These are phyloP conservation scores for Styela plicata DNA, from an alignment of 23 tunicate species.

Conservation along the genomic window DNA sequence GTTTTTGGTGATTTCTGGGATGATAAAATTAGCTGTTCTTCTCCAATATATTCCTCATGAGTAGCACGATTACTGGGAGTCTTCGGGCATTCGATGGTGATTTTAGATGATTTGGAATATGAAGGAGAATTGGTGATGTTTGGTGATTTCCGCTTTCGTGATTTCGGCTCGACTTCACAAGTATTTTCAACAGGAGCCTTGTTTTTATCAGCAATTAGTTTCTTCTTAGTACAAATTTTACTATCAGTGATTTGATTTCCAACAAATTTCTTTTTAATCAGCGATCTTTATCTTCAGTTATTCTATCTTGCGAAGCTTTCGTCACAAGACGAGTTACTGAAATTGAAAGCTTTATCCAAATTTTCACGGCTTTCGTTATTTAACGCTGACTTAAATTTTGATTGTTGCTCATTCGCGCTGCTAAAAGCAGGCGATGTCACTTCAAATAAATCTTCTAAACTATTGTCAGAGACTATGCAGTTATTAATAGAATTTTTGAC, in stretches of 20 bases:
- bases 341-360: neutral
- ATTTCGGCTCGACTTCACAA: too few species aligned
- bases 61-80: neutral
- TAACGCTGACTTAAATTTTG: neutral
- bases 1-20: neutral
- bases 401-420: neutral
- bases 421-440: neutral
- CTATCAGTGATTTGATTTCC: neutral
- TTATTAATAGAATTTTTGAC: neutral
- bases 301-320: too few species aligned
- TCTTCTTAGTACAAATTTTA: too few species aligned
- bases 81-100: neutral
- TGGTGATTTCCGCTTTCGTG: neutral
- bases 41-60: neutral
- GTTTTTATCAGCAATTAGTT: neutral
- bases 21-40: neutral
- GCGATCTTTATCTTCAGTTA: too few species aligned
- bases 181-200: neutral
- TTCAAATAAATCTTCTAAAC: constrained; percentile 16
- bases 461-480: neutral
- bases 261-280: too few species aligned
- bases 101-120: neutral
- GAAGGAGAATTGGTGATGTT: neutral
- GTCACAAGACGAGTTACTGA: neutral
- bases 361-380: neutral